Evolutionary conservation across 1,140 invertebrate species (phyloP).

Genomic region (Medauroidea extradentata): DNA sequence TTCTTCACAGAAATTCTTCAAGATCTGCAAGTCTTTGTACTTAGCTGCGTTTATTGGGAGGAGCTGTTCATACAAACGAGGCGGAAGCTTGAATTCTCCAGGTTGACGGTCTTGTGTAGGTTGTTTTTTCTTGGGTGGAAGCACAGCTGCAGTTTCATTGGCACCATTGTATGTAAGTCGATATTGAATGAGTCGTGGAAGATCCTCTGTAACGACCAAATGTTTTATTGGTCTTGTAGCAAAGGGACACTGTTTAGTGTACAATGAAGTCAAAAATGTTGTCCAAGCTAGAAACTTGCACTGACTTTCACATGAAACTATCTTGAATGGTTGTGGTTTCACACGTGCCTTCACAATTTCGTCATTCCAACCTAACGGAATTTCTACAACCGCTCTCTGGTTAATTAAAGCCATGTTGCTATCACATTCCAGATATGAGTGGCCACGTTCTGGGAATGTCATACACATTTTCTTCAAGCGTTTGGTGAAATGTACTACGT

Average conservation of each 20-base stretch:
- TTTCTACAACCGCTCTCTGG: neutral
- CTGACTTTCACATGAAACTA: constrained; percentile 4
- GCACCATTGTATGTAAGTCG: too few relatives aligned
- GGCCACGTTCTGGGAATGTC: constrained; percentile 8
- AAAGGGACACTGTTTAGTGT: constrained; percentile 2
- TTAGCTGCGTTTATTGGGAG: too few relatives aligned
- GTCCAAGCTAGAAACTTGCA: constrained; percentile 6
- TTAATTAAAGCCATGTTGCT: constrained; percentile 14
- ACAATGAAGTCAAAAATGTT: neutral
- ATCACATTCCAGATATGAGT: constrained; percentile 17
- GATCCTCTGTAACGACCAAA: constrained; percentile 6
- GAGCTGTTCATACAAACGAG: too few relatives aligned
- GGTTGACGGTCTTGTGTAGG: too few relatives aligned
- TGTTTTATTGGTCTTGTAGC: constrained; percentile 11
- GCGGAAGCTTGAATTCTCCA: too few relatives aligned
- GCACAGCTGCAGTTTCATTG: too few relatives aligned
- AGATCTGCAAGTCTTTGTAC: too few relatives aligned
- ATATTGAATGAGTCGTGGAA: too few relatives aligned
- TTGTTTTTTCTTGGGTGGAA: too few relatives aligned
- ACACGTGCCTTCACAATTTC: neutral
- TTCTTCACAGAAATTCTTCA: too few relatives aligned
- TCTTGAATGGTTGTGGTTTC: constrained; percentile 7
- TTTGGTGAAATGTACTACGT: constrained; percentile 4
- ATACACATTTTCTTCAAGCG: constrained; percentile 7
- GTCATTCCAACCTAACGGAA: constrained; percentile 7